phyloP scores from a whole-genome alignment of 2,113 vertebrate species.

The Platichthys flesus region DNA sequence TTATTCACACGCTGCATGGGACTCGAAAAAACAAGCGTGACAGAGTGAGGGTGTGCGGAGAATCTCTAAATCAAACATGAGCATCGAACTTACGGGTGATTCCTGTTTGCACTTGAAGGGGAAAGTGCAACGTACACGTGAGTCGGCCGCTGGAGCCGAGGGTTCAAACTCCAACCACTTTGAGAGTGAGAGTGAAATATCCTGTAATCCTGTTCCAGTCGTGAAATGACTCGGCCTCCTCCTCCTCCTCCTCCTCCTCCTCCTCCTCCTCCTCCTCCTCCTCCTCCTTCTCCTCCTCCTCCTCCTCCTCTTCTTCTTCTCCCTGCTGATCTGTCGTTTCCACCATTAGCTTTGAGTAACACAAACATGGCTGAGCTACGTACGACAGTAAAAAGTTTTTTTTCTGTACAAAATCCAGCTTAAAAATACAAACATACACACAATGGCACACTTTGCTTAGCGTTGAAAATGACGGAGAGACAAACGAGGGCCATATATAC shows the following conservation, averaged over 20 bases:
- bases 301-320: not conserved
- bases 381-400: constrained; percentile 68
- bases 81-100: constrained; percentile 27
- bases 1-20: constrained; percentile 77
- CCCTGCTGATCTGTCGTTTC: constrained; percentile 2
- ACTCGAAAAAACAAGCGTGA: constrained; percentile 66
- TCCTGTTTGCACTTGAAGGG: constrained; percentile 36
- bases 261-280: too few relatives aligned
- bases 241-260: not conserved
- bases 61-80: constrained; percentile 60
- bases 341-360: constrained; percentile 41
- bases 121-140: constrained; percentile 44
- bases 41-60: constrained; percentile 39
- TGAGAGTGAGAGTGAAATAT: not conserved
- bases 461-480: constrained; percentile 45
- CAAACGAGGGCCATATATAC: constrained; percentile 28
- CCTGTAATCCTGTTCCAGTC: constrained; percentile 1
- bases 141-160: constrained; percentile 20
- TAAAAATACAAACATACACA: constrained; percentile 76
- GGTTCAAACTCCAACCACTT: not conserved
- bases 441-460: constrained; percentile 62
- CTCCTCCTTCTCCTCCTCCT: too few relatives aligned
- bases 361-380: constrained; percentile 54
- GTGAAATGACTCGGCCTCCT: not conserved
- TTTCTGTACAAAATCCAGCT: constrained; percentile 80